phyloP scores from a whole-genome alignment of 1,140 invertebrate genomes.

The Oncopeltus fasciatus region DNA sequence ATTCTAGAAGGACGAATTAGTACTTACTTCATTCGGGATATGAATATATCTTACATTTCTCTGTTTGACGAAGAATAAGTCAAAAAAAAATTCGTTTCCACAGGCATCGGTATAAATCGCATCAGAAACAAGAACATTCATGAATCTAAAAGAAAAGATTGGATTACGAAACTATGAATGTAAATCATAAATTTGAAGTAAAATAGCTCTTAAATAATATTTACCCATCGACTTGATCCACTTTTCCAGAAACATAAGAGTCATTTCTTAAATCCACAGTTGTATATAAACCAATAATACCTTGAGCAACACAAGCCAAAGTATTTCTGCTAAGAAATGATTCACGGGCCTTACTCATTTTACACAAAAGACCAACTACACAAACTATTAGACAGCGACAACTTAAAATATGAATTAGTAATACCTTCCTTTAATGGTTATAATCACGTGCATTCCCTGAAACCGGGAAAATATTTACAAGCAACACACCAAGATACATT shows the following conservation, averaged over 20 bases:
- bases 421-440: no score
- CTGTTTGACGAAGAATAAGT: conserved; percentile 12
- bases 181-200: not conserved
- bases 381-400: no score
- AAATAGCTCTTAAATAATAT: not conserved
- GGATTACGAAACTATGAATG: not conserved
- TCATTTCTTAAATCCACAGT: conserved; percentile 53
- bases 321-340: conserved; percentile 29
- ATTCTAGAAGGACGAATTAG: not conserved
- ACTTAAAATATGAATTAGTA: no score
- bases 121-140: conserved; percentile 16
- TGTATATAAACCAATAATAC: conserved; percentile 42
- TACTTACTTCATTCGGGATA: conserved; percentile 16
- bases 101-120: conserved; percentile 12
- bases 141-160: conserved; percentile 11
- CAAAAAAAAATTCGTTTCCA: conserved; percentile 16
- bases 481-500: no score
- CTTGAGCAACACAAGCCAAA: conserved; percentile 43
- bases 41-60: conserved; percentile 17
- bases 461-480: no score
- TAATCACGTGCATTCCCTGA: no score
- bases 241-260: conserved; percentile 38
- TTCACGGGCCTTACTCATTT: no score
- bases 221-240: conserved; percentile 44
- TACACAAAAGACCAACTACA: no score